These are phyloP conservation scores for Xestia rhomboidea DNA, from an alignment of 2,888 invertebrate species.

Conservation along the genomic window DNA sequence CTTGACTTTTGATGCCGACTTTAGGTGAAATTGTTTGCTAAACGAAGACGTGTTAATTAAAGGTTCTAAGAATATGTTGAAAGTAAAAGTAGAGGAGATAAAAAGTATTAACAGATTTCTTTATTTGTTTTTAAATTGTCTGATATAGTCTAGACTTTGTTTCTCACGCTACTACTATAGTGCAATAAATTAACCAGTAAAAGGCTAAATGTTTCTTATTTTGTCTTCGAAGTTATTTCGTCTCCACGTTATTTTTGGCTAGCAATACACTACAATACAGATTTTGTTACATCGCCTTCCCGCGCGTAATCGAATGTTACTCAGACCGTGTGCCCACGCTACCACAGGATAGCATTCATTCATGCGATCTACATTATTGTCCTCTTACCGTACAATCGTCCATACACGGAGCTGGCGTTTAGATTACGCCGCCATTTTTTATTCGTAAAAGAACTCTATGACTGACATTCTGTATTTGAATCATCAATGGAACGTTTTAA, in stretches of 20 bases:
- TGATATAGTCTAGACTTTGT: background rate
- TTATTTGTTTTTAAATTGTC: background rate
- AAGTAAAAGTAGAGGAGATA: background rate
- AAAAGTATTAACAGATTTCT: background rate
- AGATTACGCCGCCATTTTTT: conserved; percentile 41
- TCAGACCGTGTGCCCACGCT: conserved; percentile 77
- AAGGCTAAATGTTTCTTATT: background rate
- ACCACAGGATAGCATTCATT: conserved; percentile 66
- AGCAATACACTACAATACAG: conserved; percentile 43
- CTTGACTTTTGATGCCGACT: conserved; percentile 29
- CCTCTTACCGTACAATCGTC: conserved; percentile 64
- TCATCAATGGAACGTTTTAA: conserved; percentile 20
- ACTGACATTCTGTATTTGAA: conserved; percentile 49
- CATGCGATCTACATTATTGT: conserved; percentile 73
- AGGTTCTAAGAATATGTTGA: background rate
- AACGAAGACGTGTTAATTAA: background rate
- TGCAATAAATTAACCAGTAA: background rate
- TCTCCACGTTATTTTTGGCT: conserved; percentile 10
- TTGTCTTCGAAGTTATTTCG: background rate
- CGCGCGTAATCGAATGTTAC: conserved; percentile 63
- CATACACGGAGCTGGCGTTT: conserved; percentile 42
- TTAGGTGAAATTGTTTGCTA: conserved; percentile 18
- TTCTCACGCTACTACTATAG: background rate
- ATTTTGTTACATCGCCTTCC: conserved; percentile 36
- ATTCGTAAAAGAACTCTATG: conserved; percentile 31